Conservation (phyloP, 2,888 invertebrate species). For the Nebria brevicollis region DNA sequence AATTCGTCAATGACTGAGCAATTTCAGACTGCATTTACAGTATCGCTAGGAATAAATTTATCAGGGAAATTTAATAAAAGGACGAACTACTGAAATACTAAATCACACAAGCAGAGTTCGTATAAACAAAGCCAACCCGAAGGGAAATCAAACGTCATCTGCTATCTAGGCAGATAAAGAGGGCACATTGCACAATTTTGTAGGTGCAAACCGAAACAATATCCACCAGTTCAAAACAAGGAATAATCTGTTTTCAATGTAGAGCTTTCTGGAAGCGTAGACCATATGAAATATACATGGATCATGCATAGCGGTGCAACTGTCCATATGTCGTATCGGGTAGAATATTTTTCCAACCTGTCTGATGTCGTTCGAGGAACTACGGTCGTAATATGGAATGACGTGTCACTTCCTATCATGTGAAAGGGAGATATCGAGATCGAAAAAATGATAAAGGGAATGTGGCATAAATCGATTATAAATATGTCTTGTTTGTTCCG, state of each 20-base stretch:
- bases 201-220: constrained; percentile 13
- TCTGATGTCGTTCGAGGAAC: constrained; percentile 42
- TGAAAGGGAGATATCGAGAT: constrained; percentile 52
- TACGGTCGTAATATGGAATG: constrained; percentile 49
- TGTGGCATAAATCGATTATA: constrained; percentile 51
- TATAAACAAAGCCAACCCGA: not conserved
- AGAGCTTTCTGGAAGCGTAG: not conserved
- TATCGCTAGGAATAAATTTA: not conserved
- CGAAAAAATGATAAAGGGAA: constrained; percentile 49
- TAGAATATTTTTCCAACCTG: constrained; percentile 47
- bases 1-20: constrained; percentile 10
- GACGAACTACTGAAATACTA: not conserved
- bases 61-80: constrained; percentile 10
- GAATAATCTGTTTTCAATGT: constrained; percentile 27
- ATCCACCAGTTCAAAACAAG: constrained; percentile 19
- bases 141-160: constrained; percentile 20
- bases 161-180: constrained; percentile 49
- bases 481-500: constrained; percentile 55
- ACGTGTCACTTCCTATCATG: constrained; percentile 48
- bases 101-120: constrained; percentile 4
- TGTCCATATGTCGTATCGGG: constrained; percentile 49
- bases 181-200: constrained; percentile 49
- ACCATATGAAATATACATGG: constrained; percentile 47
- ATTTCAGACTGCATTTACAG: constrained; percentile 21
- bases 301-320: constrained; percentile 53